A percentile compares a stretch with the other conserved stretches of the same genome.
These are phyloP conservation scores for Gobius niger DNA, from an alignment of 2,113 vertebrate genomes.

Conservation along the genomic window DNA sequence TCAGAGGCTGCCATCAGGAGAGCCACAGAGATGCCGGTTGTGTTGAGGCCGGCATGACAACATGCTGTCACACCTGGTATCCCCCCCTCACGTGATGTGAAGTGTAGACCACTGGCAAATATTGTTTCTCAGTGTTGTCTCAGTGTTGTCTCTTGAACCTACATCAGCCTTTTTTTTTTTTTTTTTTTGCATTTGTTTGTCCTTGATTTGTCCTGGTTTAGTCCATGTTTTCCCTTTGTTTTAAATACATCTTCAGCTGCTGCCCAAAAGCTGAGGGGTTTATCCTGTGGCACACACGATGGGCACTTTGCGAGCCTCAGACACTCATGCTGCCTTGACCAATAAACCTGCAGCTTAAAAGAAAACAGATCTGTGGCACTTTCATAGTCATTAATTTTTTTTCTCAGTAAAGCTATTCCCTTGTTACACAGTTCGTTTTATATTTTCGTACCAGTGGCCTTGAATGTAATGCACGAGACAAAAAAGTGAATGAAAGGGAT, in stretches of 20 bases:
- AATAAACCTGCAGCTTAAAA: too few species aligned
- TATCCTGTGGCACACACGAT: too few species aligned
- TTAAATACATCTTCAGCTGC: too few species aligned
- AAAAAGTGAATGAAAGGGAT: constrained; percentile 12
- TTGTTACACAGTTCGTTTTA: too few species aligned
- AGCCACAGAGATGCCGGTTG: constrained; percentile 55
- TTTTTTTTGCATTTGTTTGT: not conserved
- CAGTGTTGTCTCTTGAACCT: not conserved
- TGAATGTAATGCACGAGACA: not conserved
- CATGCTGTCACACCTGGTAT: constrained; percentile 19
- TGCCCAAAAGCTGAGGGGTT: too few species aligned
- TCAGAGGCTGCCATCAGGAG: constrained; percentile 61
- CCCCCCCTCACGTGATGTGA: constrained; percentile 16
- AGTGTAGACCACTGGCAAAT: not conserved
- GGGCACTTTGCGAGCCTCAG: too few species aligned
- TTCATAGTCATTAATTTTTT: too few species aligned
- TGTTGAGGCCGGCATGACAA: constrained; percentile 42
- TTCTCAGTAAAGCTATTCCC: too few species aligned
- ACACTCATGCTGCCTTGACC: too few species aligned
- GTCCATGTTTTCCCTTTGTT: not conserved
- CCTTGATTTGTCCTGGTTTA: not conserved
- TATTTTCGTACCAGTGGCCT: not conserved
- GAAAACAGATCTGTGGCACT: too few species aligned
- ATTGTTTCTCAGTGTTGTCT: not conserved
- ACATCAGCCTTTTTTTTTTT: too few species aligned